Evolutionary conservation across 2,888 invertebrate genomes (phyloP).

Genomic region (Troides aeacus): DNA sequence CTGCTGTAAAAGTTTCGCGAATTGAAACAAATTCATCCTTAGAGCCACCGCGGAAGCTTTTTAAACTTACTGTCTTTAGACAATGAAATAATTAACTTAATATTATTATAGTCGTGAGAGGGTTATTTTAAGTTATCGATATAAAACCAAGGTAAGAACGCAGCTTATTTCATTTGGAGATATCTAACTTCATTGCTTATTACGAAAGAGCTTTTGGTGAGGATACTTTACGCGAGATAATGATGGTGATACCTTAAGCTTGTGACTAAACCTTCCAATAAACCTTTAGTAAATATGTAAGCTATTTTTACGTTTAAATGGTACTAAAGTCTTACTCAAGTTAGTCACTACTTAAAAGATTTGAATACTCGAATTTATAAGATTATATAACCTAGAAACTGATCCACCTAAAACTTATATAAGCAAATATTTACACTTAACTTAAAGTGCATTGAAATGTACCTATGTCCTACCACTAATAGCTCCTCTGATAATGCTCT

Average conservation of each 20-base stretch:
- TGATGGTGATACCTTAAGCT: too few species aligned
- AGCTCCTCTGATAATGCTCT: conserved; percentile 7
- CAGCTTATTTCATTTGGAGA: too few species aligned
- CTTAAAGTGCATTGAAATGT: background rate
- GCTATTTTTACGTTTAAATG: too few species aligned
- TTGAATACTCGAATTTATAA: too few species aligned
- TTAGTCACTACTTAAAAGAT: background rate
- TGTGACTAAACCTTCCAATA: too few species aligned
- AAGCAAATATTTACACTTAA: background rate
- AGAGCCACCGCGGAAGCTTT: conserved; percentile 11
- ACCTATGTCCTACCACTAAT: conserved; percentile 14
- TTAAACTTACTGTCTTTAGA: background rate
- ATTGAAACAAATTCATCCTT: conserved; percentile 33
- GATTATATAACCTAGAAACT: background rate
- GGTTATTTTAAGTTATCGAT: background rate
- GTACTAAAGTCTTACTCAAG: background rate
- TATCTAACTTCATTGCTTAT: background rate
- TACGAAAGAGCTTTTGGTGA: background rate
- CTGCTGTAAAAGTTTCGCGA: conserved; percentile 13
- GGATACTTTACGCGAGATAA: too few species aligned
- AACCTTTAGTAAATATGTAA: too few species aligned
- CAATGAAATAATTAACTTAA: background rate
- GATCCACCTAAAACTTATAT: background rate
- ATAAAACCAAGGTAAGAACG: background rate
- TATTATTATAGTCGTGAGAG: background rate